phyloP scores from a whole-genome alignment of 2,113 vertebrate species.

The Leptobrachium leishanense region DNA sequence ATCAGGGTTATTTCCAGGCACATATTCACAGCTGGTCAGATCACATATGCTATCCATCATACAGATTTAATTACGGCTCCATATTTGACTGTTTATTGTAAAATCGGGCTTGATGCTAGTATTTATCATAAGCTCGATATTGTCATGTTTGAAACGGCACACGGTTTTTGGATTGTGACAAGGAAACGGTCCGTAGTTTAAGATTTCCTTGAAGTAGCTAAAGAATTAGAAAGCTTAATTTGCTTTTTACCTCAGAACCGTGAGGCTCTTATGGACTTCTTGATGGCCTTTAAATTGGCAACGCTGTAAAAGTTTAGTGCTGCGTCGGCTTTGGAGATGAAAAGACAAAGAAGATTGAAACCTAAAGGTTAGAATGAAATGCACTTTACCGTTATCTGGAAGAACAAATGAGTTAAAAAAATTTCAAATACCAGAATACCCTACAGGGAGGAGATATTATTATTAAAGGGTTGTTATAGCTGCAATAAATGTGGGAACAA shows the following conservation, averaged over 20 bases:
- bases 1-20: conserved; percentile 54
- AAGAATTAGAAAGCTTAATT: conserved; percentile 78
- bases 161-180: conserved; percentile 68
- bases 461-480: conserved; percentile 86
- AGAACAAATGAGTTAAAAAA: conserved; percentile 89
- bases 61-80: conserved; percentile 65
- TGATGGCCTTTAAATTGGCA: conserved; percentile 78
- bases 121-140: conserved; percentile 53
- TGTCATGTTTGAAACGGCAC: conserved; percentile 19
- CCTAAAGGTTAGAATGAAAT: conserved; percentile 84
- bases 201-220: conserved; percentile 67
- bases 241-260: conserved; percentile 71
- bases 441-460: conserved; percentile 87
- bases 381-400: conserved; percentile 83
- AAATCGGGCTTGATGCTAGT: conserved; percentile 53
- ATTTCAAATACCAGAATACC: conserved; percentile 88
- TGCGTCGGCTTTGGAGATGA: conserved; percentile 70
- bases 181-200: conserved; percentile 60
- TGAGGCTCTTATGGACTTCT: conserved; percentile 68
- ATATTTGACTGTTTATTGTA: conserved; percentile 60
- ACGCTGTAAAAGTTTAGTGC: conserved; percentile 79
- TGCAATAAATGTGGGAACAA: conserved; percentile 86
- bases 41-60: conserved; percentile 56
- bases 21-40: conserved; percentile 49
- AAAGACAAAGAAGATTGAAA: conserved; percentile 77